phyloP scores from a whole-genome alignment of 2,888 invertebrate genomes.

The Disparrhopalites patrizii region DNA sequence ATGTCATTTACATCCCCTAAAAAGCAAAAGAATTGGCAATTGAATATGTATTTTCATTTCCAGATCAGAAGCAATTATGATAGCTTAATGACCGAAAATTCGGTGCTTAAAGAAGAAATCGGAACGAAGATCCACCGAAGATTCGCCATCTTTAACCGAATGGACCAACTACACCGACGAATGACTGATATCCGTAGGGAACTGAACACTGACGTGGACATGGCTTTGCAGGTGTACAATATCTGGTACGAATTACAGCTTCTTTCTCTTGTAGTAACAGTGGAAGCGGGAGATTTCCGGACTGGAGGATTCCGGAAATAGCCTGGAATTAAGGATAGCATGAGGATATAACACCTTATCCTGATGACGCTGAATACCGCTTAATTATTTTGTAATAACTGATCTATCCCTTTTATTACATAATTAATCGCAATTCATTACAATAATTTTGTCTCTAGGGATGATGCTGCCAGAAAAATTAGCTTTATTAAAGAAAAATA shows the following conservation, averaged over 20 bases:
- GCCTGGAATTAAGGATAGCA: too few relatives aligned
- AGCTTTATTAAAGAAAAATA: conserved; percentile 22
- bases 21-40: too few relatives aligned
- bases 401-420: too few relatives aligned
- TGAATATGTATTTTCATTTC: too few relatives aligned
- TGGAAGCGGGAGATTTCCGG: too few relatives aligned
- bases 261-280: not conserved
- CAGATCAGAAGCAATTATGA: conserved; percentile 19
- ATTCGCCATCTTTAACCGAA: conserved; percentile 10
- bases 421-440: too few relatives aligned
- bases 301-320: too few relatives aligned
- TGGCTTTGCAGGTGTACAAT: conserved; percentile 19
- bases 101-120: conserved; percentile 17
- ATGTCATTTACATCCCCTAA: too few relatives aligned
- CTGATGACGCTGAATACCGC: too few relatives aligned
- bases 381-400: too few relatives aligned
- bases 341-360: too few relatives aligned
- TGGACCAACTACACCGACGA: conserved; percentile 7
- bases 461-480: conserved; percentile 20
- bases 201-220: conserved; percentile 10
- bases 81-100: conserved; percentile 20
- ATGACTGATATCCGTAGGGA: conserved; percentile 8
- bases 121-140: conserved; percentile 14
- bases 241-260: conserved; percentile 17
- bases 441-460: too few relatives aligned